Evolutionary conservation across 2,888 invertebrate species (phyloP).

Genomic region (Ectemnius continuus): DNA sequence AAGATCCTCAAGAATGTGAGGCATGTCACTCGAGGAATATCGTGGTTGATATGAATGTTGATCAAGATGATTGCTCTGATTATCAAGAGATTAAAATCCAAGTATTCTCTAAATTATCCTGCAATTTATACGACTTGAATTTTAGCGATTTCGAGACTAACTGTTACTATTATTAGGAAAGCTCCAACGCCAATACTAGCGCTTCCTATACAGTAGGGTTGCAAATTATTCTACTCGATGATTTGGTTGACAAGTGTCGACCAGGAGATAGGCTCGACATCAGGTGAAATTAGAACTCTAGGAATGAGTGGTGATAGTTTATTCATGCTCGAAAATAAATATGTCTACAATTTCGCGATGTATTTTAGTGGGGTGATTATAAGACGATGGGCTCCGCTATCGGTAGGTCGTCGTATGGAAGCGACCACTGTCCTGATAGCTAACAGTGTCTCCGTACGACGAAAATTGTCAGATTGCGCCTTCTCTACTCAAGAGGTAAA

Average conservation of each 20-base stretch:
- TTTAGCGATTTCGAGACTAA: not conserved
- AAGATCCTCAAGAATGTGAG: slow-evolving; percentile 67
- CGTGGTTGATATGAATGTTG: slow-evolving; percentile 79
- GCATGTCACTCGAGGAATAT: slow-evolving; percentile 67
- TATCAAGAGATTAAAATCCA: slow-evolving; percentile 93
- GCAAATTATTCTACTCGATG: slow-evolving; percentile 80
- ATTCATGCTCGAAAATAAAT: slow-evolving; percentile 1
- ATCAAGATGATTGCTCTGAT: slow-evolving; percentile 85
- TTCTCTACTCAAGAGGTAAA: slow-evolving; percentile 80
- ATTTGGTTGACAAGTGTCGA: slow-evolving; percentile 91
- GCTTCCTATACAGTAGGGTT: slow-evolving; percentile 58
- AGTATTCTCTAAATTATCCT: slow-evolving; percentile 74
- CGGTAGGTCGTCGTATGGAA: slow-evolving; percentile 82
- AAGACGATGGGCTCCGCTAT: slow-evolving; percentile 85
- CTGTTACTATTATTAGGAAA: slow-evolving; percentile 42
- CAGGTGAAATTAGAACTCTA: slow-evolving; percentile 80
- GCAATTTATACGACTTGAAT: not conserved
- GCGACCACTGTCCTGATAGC: slow-evolving; percentile 78
- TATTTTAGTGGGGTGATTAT: slow-evolving; percentile 85
- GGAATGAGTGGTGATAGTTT: slow-evolving; percentile 1
- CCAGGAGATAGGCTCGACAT: slow-evolving; percentile 93
- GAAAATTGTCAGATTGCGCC: slow-evolving; percentile 68
- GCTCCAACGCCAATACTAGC: slow-evolving; percentile 27
- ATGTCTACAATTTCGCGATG: not conserved
- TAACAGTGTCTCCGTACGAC: slow-evolving; percentile 69